Conservation (phyloP, 2,888 invertebrate genomes). For the Anticlea derivata region DNA sequence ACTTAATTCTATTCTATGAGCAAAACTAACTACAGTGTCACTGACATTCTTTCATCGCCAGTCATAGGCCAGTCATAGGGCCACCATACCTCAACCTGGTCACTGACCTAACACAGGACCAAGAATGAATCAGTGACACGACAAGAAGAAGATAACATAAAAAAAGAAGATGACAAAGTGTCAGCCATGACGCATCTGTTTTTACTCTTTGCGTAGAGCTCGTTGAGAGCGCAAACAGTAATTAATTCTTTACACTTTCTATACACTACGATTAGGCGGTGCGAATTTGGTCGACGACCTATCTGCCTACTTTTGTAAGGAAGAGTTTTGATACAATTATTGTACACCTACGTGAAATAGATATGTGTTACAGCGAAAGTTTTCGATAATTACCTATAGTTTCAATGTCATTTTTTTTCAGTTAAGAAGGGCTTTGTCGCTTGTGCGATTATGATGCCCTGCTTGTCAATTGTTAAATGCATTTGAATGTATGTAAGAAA, state of each 20-base stretch:
- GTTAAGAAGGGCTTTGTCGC: too few species aligned
- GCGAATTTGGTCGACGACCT: slow-evolving; percentile 61
- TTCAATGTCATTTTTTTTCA: slow-evolving; percentile 1
- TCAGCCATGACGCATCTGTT: slow-evolving; percentile 11
- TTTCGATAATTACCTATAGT: slow-evolving; percentile 6
- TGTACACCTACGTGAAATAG: slow-evolving; percentile 37
- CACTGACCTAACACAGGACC: too few species aligned
- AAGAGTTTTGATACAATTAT: slow-evolving; percentile 43
- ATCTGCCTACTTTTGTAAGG: slow-evolving; percentile 66
- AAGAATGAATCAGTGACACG: too few species aligned
- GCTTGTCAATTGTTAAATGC: too few species aligned
- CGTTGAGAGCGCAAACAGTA: slow-evolving; percentile 61
- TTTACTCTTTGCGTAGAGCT: slow-evolving; percentile 30
- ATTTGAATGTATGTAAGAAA: neutral
- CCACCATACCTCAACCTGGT: too few species aligned
- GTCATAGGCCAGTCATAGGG: too few species aligned
- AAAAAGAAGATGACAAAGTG: too few species aligned
- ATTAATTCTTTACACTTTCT: slow-evolving; percentile 79
- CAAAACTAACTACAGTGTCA: too few species aligned
- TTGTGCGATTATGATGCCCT: too few species aligned
- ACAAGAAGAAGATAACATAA: too few species aligned
- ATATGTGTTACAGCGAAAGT: slow-evolving; percentile 31
- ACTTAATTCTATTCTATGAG: too few species aligned
- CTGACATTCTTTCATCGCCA: too few species aligned
- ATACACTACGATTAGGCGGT: slow-evolving; percentile 46